Base-by-base conservation (phyloP, 2,888 invertebrate genomes). In the Blastobasis lacticolella region DNA sequence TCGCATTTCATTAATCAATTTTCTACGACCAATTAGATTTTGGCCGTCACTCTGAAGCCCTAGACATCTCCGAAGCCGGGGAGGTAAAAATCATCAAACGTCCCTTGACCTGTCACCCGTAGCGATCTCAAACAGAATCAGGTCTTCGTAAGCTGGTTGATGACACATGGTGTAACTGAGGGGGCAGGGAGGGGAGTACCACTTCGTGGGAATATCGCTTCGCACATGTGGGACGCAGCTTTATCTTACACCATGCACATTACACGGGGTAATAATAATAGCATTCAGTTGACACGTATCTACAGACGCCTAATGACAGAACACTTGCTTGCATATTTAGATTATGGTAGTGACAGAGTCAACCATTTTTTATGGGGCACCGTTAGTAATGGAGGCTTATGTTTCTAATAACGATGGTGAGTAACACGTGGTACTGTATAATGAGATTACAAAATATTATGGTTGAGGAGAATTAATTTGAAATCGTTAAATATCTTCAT, bases 191-290 rank as follows among this genome's bases (percentile, higher is more conserved):
- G 61, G 63, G 71, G 60, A 1, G 23, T 23, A 23, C 23, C 23
- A 23, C 23, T 23, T 23, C 78, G 79, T 85, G 86, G 84, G 87
- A 86, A 86, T 80, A 70, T 71, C 62, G 57, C n/a, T 23, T 63
- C 75, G 75, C 84, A 84, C 87, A 86, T 86, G 69, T 86, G 87
- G 81, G 76, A 68, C 73, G 74, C 87, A 88, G 86, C 84, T 86
- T 86, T 82, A 83, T 83, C 81, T 75, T 67, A 69, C 66, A 66
- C 72, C 72, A 75, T 71, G 73, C 71, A 73, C 74, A 78, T 75
- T 77, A 79, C 64, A 72, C 75, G 78, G 75, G 73, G 73, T 73
- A 77, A 76, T 81, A 81, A 84, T 83, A 84, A 78, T 78, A 78
- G 78, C 68, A 67, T 76, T 82, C 75, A 77, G 76, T 77, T 77